A percentile compares a stretch with the other conserved stretches of the same genome.
Evolutionary conservation across 2,797 vertebrate genomes (phyloP).

Genomic region (Molossus molossus): DNA sequence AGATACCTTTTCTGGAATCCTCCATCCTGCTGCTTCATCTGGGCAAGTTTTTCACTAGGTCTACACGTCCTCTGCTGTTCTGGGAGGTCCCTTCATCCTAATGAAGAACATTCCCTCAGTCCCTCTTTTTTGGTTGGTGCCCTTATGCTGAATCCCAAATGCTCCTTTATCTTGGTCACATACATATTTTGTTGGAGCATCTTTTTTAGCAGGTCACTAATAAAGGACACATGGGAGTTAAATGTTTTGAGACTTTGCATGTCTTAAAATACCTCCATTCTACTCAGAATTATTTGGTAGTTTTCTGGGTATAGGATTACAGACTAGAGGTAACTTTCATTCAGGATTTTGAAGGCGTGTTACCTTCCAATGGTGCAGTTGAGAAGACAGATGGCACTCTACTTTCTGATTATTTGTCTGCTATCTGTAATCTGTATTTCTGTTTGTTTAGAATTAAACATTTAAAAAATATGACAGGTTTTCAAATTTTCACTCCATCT

Average conservation of each 20-base stretch:
- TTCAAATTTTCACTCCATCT: background rate
- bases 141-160: background rate
- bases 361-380: background rate
- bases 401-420: background rate
- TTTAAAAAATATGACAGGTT: background rate
- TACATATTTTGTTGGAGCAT: background rate
- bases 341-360: constrained; percentile 26
- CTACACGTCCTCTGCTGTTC: background rate
- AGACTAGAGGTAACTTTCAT: background rate
- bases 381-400: background rate
- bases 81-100: background rate
- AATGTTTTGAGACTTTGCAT: background rate
- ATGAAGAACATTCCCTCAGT: background rate
- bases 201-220: constrained; percentile 18
- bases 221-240: background rate
- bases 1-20: background rate
- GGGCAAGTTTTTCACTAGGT: background rate
- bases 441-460: constrained; percentile 26
- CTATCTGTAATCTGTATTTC: background rate
- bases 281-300: background rate
- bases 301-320: background rate
- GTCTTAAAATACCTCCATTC: constrained; percentile 40
- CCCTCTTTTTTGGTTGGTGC: background rate
- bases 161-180: background rate
- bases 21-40: background rate